Conservation (phyloP, 2,888 invertebrate genomes). For the Chironomus tentans region DNA sequence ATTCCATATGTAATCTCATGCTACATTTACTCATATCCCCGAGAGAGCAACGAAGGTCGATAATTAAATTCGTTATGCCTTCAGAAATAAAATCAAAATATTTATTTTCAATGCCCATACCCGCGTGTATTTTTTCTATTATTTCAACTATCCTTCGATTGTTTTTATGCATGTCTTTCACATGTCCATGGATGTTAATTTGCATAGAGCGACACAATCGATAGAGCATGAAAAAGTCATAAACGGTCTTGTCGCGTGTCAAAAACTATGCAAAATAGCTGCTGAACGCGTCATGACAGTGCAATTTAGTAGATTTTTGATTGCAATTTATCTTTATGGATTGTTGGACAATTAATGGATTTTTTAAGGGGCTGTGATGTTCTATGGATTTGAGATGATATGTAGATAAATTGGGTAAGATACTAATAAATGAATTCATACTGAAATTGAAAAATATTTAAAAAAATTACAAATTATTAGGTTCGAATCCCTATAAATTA, state of each 20-base stretch:
- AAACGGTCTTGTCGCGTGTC: slow-evolving; percentile 21
- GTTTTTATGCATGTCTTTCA: not conserved
- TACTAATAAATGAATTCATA: too few relatives aligned
- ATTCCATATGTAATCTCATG: too few relatives aligned
- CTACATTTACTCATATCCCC: not conserved
- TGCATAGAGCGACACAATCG: slow-evolving; percentile 14
- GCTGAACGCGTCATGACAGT: not conserved
- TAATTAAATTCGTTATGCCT: slow-evolving; percentile 23
- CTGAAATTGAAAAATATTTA: too few relatives aligned
- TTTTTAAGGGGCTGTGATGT: too few relatives aligned
- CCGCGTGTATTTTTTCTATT: not conserved
- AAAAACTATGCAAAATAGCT: slow-evolving; percentile 1
- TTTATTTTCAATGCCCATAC: not conserved
- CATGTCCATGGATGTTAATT: slow-evolving; percentile 7
- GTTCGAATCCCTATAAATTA: too few relatives aligned
- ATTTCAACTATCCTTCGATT: not conserved
- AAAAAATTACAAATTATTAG: too few relatives aligned
- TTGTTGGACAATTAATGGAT: too few relatives aligned
- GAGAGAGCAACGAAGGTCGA: not conserved
- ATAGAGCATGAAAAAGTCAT: slow-evolving; percentile 8
- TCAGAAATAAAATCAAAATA: slow-evolving; percentile 18
- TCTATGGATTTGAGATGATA: too few relatives aligned
- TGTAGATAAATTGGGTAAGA: too few relatives aligned
- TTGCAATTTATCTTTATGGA: not conserved
- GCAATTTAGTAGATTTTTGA: not conserved